Conservation (phyloP, 2,888 invertebrate genomes). For the Cerastis leucographa region DNA sequence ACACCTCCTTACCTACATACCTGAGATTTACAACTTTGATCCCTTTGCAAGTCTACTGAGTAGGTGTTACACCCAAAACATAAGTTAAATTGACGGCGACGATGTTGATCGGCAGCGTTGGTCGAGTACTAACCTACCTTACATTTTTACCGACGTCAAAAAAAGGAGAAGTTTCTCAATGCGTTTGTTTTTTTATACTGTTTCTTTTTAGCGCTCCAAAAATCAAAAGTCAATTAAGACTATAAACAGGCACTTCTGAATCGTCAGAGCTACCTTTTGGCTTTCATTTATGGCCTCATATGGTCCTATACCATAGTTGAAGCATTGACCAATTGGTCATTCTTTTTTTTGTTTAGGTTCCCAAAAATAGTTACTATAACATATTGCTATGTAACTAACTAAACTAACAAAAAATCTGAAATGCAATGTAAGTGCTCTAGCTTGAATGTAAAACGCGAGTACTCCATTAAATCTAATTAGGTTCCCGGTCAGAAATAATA, state of each 20-base stretch:
- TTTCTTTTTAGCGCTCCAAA: neutral
- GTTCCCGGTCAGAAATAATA: neutral
- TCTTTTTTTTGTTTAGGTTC: neutral
- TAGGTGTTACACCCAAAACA: neutral
- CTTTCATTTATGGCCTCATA: too few species aligned
- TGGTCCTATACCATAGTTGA: neutral
- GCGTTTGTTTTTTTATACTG: too few species aligned
- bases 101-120: too few species aligned
- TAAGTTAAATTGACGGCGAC: neutral
- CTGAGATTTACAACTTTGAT: slow-evolving; percentile 29
- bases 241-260: neutral
- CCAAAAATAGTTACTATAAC: neutral
- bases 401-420: neutral
- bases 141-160: too few species aligned
- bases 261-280: too few species aligned
- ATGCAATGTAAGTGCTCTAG: neutral
- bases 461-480: neutral
- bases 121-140: too few species aligned
- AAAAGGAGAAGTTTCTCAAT: too few species aligned
- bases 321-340: too few species aligned
- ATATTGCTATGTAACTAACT: neutral
- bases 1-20: neutral
- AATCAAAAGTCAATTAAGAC: neutral
- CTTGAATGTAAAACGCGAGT: neutral
- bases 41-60: slow-evolving; percentile 3